These are phyloP conservation scores for Prietella phreatophila DNA, from an alignment of 2,113 vertebrate species.

Conservation along the genomic window DNA sequence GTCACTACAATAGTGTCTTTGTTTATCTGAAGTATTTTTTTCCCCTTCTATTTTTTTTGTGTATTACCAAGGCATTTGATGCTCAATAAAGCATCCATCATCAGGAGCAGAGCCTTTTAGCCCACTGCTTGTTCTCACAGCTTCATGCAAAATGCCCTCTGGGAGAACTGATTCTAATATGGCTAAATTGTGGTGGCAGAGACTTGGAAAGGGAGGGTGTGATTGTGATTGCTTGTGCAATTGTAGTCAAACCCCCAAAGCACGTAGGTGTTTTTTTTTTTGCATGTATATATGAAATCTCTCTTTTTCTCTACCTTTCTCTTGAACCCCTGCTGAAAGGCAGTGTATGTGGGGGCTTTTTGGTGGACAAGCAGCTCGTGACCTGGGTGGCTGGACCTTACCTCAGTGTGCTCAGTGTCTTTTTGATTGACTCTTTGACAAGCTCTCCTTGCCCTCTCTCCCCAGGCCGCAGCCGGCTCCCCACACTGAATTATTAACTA, in stretches of 20 bases:
- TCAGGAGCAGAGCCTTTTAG: slow-evolving; percentile 2
- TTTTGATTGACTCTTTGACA: slow-evolving; percentile 67
- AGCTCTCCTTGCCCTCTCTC: slow-evolving; percentile 39
- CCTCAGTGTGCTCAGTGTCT: slow-evolving; percentile 53
- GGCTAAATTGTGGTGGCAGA: slow-evolving; percentile 22
- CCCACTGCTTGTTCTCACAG: slow-evolving; percentile 1
- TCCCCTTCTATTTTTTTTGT: slow-evolving; percentile 12
- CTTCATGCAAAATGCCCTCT: slow-evolving; percentile 27
- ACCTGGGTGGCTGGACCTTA: slow-evolving; percentile 63
- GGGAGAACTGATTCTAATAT: slow-evolving; percentile 16
- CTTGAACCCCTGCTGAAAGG: slow-evolving; percentile 47
- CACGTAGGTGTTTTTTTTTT: slow-evolving; percentile 12
- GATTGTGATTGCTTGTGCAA: slow-evolving; percentile 19
- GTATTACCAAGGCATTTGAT: slow-evolving; percentile 1
- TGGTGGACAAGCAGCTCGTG: slow-evolving; percentile 69
- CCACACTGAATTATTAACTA: slow-evolving; percentile 69
- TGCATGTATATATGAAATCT: not conserved
- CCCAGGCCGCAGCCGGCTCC: slow-evolving; percentile 59
- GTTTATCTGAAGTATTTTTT: slow-evolving; percentile 8
- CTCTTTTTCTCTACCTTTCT: slow-evolving; percentile 3
- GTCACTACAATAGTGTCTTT: not conserved
- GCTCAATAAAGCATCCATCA: slow-evolving; percentile 6
- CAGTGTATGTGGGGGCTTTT: slow-evolving; percentile 73
- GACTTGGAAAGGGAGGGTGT: slow-evolving; percentile 2
- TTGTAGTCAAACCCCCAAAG: slow-evolving; percentile 7